phyloP scores from a whole-genome alignment of 2,888 invertebrate genomes.

The Vesta saturnalis region DNA sequence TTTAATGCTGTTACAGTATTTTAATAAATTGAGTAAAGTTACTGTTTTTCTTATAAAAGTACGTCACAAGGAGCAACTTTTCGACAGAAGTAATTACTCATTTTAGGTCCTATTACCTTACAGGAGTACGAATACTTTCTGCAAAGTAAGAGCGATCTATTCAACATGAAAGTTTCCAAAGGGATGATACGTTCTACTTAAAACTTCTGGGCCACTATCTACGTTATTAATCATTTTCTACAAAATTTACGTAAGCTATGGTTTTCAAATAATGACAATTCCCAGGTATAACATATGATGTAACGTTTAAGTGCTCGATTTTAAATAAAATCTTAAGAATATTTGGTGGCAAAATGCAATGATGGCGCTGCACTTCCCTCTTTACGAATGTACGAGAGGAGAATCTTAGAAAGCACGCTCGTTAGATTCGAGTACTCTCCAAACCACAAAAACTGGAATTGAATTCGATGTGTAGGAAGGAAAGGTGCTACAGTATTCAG shows the following conservation, averaged over 20 bases:
- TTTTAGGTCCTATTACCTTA: no score
- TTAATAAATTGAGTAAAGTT: no score
- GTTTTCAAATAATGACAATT: neutral
- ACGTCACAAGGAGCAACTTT: no score
- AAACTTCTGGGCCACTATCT: no score
- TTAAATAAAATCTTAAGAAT: neutral
- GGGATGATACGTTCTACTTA: no score
- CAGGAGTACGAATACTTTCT: no score
- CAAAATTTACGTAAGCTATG: neutral
- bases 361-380: slow-evolving; percentile 1
- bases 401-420: slow-evolving; percentile 24
- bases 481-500: slow-evolving; percentile 24
- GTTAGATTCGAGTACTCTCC: slow-evolving; percentile 21
- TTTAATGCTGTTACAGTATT: no score
- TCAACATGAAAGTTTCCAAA: no score
- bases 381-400: slow-evolving; percentile 13
- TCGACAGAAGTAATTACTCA: no score
- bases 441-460: slow-evolving; percentile 26
- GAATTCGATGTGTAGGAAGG: slow-evolving; percentile 22
- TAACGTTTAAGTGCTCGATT: neutral
- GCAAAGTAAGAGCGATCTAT: no score
- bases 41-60: no score
- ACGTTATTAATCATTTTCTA: neutral
- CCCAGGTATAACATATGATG: neutral
- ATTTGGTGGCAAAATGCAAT: neutral